Evolutionary conservation across 2,797 vertebrate genomes (phyloP).

Genomic region (Dipus sagitta): DNA sequence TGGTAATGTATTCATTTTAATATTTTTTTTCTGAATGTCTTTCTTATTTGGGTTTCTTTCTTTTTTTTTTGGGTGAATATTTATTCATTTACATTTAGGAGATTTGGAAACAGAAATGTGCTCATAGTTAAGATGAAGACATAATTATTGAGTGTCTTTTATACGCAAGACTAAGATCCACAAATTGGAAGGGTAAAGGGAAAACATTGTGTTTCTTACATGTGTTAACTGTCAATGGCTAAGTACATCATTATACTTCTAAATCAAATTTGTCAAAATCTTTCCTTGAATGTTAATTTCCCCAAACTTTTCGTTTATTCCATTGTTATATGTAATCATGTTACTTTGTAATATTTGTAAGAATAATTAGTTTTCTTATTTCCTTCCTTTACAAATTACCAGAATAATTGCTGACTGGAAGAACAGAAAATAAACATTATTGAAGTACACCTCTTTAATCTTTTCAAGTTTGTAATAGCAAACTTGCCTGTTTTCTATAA

Average conservation of each 20-base stretch:
- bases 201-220: background rate
- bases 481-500: background rate
- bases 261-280: background rate
- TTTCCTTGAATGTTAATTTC: constrained; percentile 25
- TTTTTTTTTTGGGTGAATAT: background rate
- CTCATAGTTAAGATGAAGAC: background rate
- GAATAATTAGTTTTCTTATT: constrained; percentile 7
- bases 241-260: background rate
- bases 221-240: background rate
- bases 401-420: background rate
- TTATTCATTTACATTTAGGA: background rate
- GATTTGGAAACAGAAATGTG: background rate
- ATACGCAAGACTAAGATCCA: background rate
- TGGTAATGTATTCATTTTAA: background rate
- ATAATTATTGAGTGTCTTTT: background rate
- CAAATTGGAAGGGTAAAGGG: background rate
- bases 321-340: background rate
- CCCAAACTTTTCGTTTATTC: background rate
- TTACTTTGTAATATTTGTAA: constrained; percentile 2
- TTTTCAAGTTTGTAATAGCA: constrained; percentile 6
- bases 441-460: background rate
- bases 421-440: background rate
- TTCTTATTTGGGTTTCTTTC: background rate
- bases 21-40: background rate
- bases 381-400: background rate